Percentiles rank a stretch among this genome's conserved stretches.
Evolutionary conservation across 1,140 invertebrate species (phyloP).

Genomic region (Drosophila ogumai): DNA sequence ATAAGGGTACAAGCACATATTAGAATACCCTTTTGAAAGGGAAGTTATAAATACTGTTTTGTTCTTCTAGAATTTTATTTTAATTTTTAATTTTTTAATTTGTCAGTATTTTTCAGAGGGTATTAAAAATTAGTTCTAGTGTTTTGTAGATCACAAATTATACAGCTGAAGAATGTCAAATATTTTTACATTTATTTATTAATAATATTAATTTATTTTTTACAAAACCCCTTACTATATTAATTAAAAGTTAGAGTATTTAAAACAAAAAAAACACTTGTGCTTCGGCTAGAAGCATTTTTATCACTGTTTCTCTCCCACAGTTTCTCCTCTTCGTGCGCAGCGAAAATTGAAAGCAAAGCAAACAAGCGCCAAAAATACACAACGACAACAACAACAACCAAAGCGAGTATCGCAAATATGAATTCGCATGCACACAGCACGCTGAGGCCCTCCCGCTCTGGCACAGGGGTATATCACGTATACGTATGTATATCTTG

Average conservation of each 20-base stretch:
- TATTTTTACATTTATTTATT: too few species aligned
- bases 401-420: slow-evolving; percentile 45
- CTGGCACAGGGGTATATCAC: slow-evolving; percentile 7
- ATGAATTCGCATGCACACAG: slow-evolving; percentile 51
- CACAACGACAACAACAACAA: slow-evolving; percentile 18
- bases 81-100: too few species aligned
- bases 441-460: slow-evolving; percentile 9
- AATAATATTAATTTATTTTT: too few species aligned
- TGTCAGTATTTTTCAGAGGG: too few species aligned
- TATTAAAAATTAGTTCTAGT: too few species aligned
- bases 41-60: not conserved
- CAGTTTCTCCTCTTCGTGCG: slow-evolving; percentile 16
- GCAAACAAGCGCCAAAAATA: slow-evolving; percentile 72
- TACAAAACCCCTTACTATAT: not conserved
- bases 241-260: not conserved
- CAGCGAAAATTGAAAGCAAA: slow-evolving; percentile 70
- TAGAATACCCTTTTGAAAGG: not conserved
- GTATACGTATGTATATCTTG: slow-evolving; percentile 58
- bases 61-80: not conserved
- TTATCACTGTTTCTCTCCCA: slow-evolving; percentile 14
- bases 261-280: slow-evolving; percentile 51
- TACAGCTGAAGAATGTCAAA: too few species aligned
- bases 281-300: slow-evolving; percentile 28
- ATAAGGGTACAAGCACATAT: not conserved
- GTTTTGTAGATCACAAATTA: too few species aligned